Evolutionary conservation across 1,140 invertebrate species (phyloP), one percentile per base, ranked within the genome.

Genomic region (Pissodes strobi): DNA sequence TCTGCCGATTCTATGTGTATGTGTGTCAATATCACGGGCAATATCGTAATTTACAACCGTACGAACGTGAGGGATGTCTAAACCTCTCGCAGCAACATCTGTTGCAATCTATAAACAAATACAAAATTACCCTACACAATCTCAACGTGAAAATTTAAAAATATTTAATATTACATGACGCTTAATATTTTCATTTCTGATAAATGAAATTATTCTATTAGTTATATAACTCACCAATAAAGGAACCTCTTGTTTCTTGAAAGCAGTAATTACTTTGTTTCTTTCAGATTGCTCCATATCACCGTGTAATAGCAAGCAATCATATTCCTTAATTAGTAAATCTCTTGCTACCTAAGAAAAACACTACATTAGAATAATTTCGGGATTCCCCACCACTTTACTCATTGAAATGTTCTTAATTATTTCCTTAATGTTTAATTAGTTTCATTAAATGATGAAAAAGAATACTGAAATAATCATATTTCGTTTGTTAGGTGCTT

Each of bases 41-140:
- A 98, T 89, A 72, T 99, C 97, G 78, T 96, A 99, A 82, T 99
- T 99, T 0, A 99, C 81, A 1, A 99, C 97, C 5, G 95, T 99
- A 67, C 89, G 87, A 63, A 99, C 96, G 78, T 98, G 94, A 5
- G 96, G 91, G 73, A 99, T 99, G 80, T 99, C 97, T 69, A 99
- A 83, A 80, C 97, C 97, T 58, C 97, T 86, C n/a, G 97, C 97
- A 85, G 97, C 96, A 12, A 99, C 97, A 84, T 99, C 97, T n/a
- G n/a, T n/a, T n/a, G n/a, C n/a, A n/a, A n/a, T n/a, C n/a, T n/a
- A n/a, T n/a, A n/a, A n/a, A n/a, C n/a, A n/a, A n/a, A n/a, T n/a
- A n/a, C n/a, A n/a, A n/a, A n/a, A n/a, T n/a, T n/a, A n/a, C n/a
- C n/a, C n/a, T n/a, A n/a, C n/a, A n/a, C n/a, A n/a, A n/a, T n/a